Evolutionary conservation across 2,113 vertebrate genomes (phyloP), one percentile per base, ranked within the genome.

Genomic region (Neodon shergylaensis): DNA sequence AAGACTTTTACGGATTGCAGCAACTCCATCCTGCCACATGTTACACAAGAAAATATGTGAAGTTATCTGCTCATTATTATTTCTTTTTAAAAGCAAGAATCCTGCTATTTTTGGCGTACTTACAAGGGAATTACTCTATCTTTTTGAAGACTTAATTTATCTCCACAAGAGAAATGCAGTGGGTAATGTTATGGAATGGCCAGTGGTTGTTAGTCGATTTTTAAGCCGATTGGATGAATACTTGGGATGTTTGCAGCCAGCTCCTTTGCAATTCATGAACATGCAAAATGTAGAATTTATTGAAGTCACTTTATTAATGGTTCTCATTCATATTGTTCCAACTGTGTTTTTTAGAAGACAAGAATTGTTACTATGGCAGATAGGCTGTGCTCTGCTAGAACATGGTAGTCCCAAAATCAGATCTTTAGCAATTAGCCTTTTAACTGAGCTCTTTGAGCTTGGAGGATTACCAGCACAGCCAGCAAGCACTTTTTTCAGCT

Each of bases 61-160:
- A 0, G 99, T 99, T 88, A 96, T 99, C 96, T 99, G 99, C 92
- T 99, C 99, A 61, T 97, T 99, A 91, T 98, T 99, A 88, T 99
- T 99, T 95, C 99, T 99, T 61, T 98, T 99, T 97, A 99, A 99
- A 98, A 98, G 98, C 96, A 99, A 99, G 97, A 98, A 97, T 86
- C 98, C 99, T 9, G 97, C 98, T 88, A 98, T 99, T 98, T 99
- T 99, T 98, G 98, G 99, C 77, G 88, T 97, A 70, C 96, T 99
- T 49, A 98, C 98, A 42, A 98, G 98, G 95, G 99, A 99, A 92
- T 98, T 99, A 61, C 96, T 99, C 3, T 76, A 96, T 63, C 98
- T 99, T 97, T 98, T 98, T 83, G 98, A 99, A 97, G 99, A 99
- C 84, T 98, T 99, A 91, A 98, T 99, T 76, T 95, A 88, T 91